Evolutionary conservation across 2,797 vertebrate genomes (phyloP), one percentile per base, ranked within the genome.

Genomic region (Enteromius radiatus): DNA sequence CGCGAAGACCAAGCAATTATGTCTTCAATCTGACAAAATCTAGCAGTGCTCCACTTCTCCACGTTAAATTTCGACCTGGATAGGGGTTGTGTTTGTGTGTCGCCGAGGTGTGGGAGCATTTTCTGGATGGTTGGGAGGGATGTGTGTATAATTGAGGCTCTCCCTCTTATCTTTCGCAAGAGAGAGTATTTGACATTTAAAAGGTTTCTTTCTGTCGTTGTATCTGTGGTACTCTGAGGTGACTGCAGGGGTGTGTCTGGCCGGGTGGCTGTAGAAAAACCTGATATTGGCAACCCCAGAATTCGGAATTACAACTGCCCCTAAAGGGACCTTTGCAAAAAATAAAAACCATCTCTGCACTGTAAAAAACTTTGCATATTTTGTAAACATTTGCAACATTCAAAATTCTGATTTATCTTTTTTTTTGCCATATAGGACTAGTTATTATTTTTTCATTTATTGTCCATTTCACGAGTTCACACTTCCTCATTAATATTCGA

Each of bases 121-220:
- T 81, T 76, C 68, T 67, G 78, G 80, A 86, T 64, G 75, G 77
- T 76, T 65, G 6, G 81, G 76, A 78, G 84, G 81, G 76, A 67
- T 74, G 78, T 68, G 75, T 84, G 69, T 85, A 74, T 80, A 78
- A 85, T 85, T 91, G 84, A 88, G 85, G 43, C 63, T 82, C 84
- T 86, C 33, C 80, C 28, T 90, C 88, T 92, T 91, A 91, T 92
- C 89, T 91, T 85, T 79, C 83, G 82, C 86, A 85, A 11, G 79
- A 91, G 88, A 88, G 87, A 90, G 88, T 89, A 89, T 92, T 89
- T 93, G 92, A 91, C 91, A 90, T 92, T 92, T 92, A 92, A 89
- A 87, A 90, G 85, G 83, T 81, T 86, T 87, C 78, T 81, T 85
- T 41, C 69, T 76, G 81, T 80, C 78, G 12, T 68, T 64, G 17